phyloP scores from a whole-genome alignment of 1,140 invertebrate species.

The Euschistus heros region DNA sequence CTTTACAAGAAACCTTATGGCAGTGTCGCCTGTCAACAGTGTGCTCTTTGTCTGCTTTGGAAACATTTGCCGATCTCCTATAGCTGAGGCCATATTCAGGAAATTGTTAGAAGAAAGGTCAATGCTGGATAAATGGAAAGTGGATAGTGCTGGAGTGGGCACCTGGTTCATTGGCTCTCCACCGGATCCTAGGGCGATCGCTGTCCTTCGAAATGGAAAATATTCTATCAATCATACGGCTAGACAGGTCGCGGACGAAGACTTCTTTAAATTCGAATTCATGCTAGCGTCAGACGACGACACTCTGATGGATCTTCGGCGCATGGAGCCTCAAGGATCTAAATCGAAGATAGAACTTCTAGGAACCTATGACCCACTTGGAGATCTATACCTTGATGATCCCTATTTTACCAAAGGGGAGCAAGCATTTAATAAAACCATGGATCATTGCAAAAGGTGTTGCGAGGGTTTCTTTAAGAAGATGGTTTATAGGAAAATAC shows the following conservation, averaged over 20 bases:
- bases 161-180: constrained; percentile 71
- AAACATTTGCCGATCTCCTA: constrained; percentile 91
- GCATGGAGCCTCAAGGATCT: constrained; percentile 44
- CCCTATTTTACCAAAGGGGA: constrained; percentile 67
- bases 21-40: constrained; percentile 23
- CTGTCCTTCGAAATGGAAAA: constrained; percentile 48
- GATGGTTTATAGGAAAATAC: background rate
- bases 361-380: constrained; percentile 69
- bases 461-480: constrained; percentile 51
- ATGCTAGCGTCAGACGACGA: constrained; percentile 86
- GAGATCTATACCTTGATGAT: constrained; percentile 69
- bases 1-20: too few species aligned
- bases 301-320: constrained; percentile 61
- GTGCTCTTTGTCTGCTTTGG: constrained; percentile 40
- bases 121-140: constrained; percentile 55
- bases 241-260: constrained; percentile 50
- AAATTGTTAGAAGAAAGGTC: constrained; percentile 53
- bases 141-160: constrained; percentile 80
- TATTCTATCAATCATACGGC: constrained; percentile 17
- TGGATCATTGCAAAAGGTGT: constrained; percentile 54
- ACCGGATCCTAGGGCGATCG: constrained; percentile 64
- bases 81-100: constrained; percentile 81
- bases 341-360: constrained; percentile 65
- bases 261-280: constrained; percentile 69
- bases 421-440: constrained; percentile 58